Evolutionary conservation across 2,888 invertebrate genomes (phyloP).

Genomic region (Heteromurus nitidus): DNA sequence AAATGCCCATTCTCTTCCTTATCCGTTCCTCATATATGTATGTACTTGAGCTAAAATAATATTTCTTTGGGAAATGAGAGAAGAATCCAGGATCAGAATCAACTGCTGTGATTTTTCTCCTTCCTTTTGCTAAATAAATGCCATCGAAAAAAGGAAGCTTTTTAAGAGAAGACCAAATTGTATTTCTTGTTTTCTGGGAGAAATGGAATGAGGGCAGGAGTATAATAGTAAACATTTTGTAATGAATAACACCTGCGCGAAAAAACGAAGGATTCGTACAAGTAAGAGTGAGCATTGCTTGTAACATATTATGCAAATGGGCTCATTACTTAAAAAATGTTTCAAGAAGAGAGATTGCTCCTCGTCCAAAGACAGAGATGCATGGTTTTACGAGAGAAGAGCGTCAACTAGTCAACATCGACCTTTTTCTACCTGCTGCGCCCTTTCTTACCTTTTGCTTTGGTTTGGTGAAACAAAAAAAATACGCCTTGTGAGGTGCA

Average conservation of each 20-base stretch:
- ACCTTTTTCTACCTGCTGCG: constrained; percentile 11
- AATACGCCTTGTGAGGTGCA: constrained; percentile 55
- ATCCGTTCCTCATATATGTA: not conserved
- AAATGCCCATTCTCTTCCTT: not conserved
- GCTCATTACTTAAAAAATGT: constrained; percentile 60
- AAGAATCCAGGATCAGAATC: too few species aligned
- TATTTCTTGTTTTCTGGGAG: too few species aligned
- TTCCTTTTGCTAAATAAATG: too few species aligned
- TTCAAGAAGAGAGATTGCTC: not conserved
- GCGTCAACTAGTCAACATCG: too few species aligned
- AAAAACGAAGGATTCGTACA: too few species aligned
- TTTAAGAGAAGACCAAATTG: too few species aligned
- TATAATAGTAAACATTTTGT: not conserved
- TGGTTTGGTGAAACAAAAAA: too few species aligned
- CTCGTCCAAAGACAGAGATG: constrained; percentile 50
- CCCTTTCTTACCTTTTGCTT: not conserved
- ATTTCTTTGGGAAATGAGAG: too few species aligned
- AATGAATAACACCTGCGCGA: not conserved
- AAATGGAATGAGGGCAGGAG: not conserved
- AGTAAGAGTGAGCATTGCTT: too few species aligned
- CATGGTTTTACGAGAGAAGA: constrained; percentile 47
- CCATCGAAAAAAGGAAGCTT: too few species aligned
- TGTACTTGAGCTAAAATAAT: too few species aligned
- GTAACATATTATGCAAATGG: constrained; percentile 57
- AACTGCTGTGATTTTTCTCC: too few species aligned